phyloP scores from a whole-genome alignment of 2,113 vertebrate genomes.

The Tachysurus fulvidraco region DNA sequence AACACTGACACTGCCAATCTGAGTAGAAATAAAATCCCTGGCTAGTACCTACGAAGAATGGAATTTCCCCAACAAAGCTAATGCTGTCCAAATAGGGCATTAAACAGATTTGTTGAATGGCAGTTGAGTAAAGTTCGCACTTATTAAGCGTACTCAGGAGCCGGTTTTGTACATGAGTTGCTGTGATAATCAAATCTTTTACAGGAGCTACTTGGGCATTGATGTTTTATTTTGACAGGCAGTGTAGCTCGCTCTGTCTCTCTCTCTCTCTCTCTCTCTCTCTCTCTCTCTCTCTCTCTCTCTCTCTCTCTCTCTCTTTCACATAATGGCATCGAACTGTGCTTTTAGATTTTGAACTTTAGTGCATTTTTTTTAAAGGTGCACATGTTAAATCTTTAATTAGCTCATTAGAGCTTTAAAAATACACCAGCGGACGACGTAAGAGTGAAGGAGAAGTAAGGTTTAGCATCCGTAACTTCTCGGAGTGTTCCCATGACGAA shows the following conservation, averaged over 20 bases:
- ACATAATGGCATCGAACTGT: neutral
- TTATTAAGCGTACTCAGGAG: constrained; percentile 16
- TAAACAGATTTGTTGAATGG: constrained; percentile 15
- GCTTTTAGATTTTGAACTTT: neutral
- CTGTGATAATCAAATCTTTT: constrained; percentile 6
- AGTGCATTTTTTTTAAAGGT: neutral
- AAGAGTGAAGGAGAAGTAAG: neutral
- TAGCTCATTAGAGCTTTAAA: neutral
- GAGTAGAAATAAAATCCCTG: neutral
- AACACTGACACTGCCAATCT: constrained; percentile 13
- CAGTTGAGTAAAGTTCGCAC: constrained; percentile 1
- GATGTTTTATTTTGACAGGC: neutral
- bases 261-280: neutral
- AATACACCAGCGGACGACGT: no score
- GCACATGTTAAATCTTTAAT: neutral
- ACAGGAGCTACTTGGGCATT: neutral
- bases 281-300: neutral
- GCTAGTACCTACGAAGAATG: neutral
- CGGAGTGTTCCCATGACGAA: neutral
- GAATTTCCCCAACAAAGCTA: constrained; percentile 5
- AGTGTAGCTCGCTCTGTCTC: neutral
- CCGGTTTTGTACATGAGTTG: neutral
- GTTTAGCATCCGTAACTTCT: neutral
- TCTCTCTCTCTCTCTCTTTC: neutral
- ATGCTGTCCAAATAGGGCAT: neutral